Evolutionary conservation across 2,797 vertebrate species (phyloP), one percentile per base, ranked within the genome.

Genomic region (Telmatherina bonti): DNA sequence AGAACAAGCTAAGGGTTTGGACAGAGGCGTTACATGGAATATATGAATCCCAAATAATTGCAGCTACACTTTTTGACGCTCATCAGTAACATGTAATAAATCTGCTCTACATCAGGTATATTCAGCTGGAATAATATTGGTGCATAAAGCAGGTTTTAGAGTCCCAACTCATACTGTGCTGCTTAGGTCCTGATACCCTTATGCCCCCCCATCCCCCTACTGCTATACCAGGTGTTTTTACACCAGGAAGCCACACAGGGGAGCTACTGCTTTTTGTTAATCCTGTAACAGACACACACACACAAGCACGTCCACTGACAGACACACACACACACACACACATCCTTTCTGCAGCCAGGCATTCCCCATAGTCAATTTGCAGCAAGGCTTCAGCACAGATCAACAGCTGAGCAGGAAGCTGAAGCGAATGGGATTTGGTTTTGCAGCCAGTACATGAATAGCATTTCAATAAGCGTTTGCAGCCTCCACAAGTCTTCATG

Each of bases 241-340:
- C 94, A 93, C 82, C 33, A 87, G 88, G 67, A 91, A 91, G 90
- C 95, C 95, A 96, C 96, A 96, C 80, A 96, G 95, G 93, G 95
- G 95, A 95, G 96, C 96, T 96, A 93, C 94, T 94, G 95, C 94
- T 95, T 90, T 94, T 95, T 89, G 72, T 89, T 92, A 92, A 73
- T 81, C 81, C 81, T 83, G 60, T 55, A 79, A 71, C 55, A 84
- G 36, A 79, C 15, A 73, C 62, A 64, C 15, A 73, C 60, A 62
- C 56, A 66, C 62, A 10, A 52, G 54, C 18, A 26, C 27, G 59
- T 9, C 27, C 53, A 60, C 24, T 45, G 13, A 16, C 26, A 38
- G 6, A 35, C 30, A 68, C 62, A 20, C 62, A 63, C 72, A 35
- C 57, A 11, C 49, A 30, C 16, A 35, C 30, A 10, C 56, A 51